Evolutionary conservation across 2,797 vertebrate species (phyloP).

Genomic region (Oreochromis grahami): DNA sequence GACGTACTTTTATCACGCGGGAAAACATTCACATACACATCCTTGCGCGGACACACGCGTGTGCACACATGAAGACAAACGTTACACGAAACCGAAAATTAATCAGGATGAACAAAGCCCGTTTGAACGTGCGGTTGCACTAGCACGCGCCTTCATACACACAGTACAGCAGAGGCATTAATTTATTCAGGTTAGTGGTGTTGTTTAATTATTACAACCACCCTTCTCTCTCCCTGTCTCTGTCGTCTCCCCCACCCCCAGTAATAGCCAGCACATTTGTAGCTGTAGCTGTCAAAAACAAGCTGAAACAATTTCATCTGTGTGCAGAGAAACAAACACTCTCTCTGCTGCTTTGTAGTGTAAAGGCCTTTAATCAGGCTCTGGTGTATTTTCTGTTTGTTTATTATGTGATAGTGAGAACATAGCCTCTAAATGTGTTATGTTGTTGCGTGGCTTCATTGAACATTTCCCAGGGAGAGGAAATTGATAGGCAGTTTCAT

Average conservation of each 20-base stretch:
- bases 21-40: neutral
- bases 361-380: slow-evolving; percentile 77
- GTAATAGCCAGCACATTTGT: slow-evolving; percentile 58
- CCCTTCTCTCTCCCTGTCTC: neutral
- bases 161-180: slow-evolving; percentile 47
- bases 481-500: slow-evolving; percentile 78
- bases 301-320: slow-evolving; percentile 78
- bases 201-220: slow-evolving; percentile 79
- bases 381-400: slow-evolving; percentile 78
- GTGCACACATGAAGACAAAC: slow-evolving; percentile 19
- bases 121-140: slow-evolving; percentile 36
- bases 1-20: slow-evolving; percentile 52
- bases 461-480: slow-evolving; percentile 55
- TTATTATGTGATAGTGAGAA: slow-evolving; percentile 76
- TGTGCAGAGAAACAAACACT: slow-evolving; percentile 61
- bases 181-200: slow-evolving; percentile 75
- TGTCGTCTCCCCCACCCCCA: neutral
- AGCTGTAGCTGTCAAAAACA: slow-evolving; percentile 79
- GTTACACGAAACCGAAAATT: slow-evolving; percentile 50
- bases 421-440: slow-evolving; percentile 66
- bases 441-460: slow-evolving; percentile 53
- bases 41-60: neutral
- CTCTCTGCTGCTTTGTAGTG: slow-evolving; percentile 52
- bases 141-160: neutral
- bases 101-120: slow-evolving; percentile 70